Percentiles rank a stretch among this genome's conserved stretches.
Conservation (phyloP, 2,888 invertebrate species). For the Andrena chrysosceles region DNA sequence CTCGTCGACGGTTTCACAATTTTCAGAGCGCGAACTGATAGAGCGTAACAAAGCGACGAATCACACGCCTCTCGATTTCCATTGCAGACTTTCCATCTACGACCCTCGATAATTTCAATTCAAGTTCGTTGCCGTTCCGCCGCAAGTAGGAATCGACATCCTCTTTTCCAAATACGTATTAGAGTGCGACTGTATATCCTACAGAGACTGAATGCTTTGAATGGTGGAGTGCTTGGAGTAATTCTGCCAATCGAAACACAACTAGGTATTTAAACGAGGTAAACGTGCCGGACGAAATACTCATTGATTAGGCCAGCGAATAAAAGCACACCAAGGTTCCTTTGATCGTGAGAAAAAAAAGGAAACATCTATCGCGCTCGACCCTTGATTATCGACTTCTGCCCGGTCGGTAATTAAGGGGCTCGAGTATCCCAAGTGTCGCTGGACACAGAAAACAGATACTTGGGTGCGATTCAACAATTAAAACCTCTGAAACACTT, state of each 20-base stretch:
- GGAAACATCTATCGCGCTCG: neutral
- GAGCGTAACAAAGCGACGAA: constrained; percentile 19
- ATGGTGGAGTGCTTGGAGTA: neutral
- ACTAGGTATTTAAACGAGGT: neutral
- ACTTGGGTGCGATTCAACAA: constrained; percentile 18
- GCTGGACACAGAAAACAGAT: constrained; percentile 4
- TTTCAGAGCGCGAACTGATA: neutral
- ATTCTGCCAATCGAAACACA: neutral
- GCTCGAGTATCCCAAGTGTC: neutral
- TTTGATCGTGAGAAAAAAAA: neutral
- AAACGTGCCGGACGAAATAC: neutral
- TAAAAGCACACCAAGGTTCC: neutral
- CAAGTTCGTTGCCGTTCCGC: neutral
- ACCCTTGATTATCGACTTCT: constrained; percentile 1
- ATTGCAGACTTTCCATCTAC: neutral
- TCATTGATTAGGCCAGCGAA: constrained; percentile 35
- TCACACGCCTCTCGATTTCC: neutral
- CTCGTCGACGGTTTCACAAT: neutral
- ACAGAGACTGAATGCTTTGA: neutral
- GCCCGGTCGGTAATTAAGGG: neutral
- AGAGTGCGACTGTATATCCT: neutral
- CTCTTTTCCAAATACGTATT: neutral
- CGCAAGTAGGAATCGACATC: neutral
- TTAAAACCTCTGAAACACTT: constrained; percentile 10
- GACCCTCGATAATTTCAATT: neutral